Evolutionary conservation across 2,113 vertebrate genomes (phyloP).

Genomic region (Rallus limicola): DNA sequence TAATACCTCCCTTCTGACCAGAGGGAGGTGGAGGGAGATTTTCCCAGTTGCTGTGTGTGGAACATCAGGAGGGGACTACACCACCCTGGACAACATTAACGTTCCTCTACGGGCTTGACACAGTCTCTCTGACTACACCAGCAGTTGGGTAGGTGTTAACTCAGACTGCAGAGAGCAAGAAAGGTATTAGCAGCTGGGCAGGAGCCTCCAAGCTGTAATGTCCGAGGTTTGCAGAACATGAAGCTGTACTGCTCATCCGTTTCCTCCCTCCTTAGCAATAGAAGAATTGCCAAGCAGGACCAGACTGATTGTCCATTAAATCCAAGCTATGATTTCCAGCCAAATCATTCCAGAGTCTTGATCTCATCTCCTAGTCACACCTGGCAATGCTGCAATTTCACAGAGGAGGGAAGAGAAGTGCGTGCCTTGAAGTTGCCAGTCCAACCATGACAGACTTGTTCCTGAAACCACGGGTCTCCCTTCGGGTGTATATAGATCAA

Average conservation of each 20-base stretch:
- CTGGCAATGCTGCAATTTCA: background rate
- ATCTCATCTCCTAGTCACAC: background rate
- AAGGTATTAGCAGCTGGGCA: background rate
- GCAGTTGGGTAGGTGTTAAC: background rate
- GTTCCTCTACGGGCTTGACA: background rate
- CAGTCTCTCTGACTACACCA: background rate
- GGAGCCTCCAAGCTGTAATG: background rate
- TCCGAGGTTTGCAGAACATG: background rate
- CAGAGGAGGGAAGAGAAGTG: background rate
- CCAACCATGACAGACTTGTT: background rate
- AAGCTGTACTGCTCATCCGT: accelerated
- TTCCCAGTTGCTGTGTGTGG: background rate
- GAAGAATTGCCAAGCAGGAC: background rate
- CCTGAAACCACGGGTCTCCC: background rate
- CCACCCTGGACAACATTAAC: background rate
- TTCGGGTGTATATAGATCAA: background rate
- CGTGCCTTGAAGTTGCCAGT: background rate
- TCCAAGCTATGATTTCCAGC: background rate
- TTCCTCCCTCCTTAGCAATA: background rate
- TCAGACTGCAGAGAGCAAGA: background rate
- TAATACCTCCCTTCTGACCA: background rate
- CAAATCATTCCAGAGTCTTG: background rate
- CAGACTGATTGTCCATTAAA: background rate
- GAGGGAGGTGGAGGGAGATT: background rate
- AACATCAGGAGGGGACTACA: background rate